Percentiles rank a stretch among this genome's conserved stretches.
Conservation (phyloP, 2,888 invertebrate genomes). For the Tanytarsus gracilentus region DNA sequence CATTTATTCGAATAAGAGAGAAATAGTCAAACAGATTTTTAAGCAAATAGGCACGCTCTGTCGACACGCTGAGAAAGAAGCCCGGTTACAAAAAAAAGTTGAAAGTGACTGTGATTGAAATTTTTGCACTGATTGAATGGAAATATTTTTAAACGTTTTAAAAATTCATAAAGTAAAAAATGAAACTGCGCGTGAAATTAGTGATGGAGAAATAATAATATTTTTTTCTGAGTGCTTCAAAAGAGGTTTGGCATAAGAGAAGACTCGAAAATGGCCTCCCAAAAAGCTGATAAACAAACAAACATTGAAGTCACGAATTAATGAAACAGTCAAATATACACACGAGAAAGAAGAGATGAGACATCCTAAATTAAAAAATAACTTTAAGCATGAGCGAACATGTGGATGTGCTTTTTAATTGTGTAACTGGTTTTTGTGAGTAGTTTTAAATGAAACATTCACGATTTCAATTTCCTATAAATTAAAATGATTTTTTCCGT, state of each 20-base stretch:
- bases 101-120: no score
- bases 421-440: conserved; percentile 14
- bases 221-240: no score
- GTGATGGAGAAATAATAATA: no score
- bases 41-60: no score
- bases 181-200: no score
- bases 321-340: conserved; percentile 17
- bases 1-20: neutral
- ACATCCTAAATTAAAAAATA: conserved; percentile 7
- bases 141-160: no score
- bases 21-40: no score
- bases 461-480: conserved; percentile 13
- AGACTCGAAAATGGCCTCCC: neutral
- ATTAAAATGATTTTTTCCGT: neutral
- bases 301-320: conserved; percentile 26
- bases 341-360: neutral
- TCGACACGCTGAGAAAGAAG: no score
- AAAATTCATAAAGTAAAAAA: no score
- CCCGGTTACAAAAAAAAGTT: no score
- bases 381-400: neutral
- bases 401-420: conserved; percentile 10
- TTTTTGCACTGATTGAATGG: no score
- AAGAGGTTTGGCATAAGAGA: no score
- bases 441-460: conserved; percentile 6
- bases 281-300: neutral